Percentiles rank a stretch among this genome's conserved stretches.
Conservation (phyloP, 2,888 invertebrate species). For the Cloeon dipterum region DNA sequence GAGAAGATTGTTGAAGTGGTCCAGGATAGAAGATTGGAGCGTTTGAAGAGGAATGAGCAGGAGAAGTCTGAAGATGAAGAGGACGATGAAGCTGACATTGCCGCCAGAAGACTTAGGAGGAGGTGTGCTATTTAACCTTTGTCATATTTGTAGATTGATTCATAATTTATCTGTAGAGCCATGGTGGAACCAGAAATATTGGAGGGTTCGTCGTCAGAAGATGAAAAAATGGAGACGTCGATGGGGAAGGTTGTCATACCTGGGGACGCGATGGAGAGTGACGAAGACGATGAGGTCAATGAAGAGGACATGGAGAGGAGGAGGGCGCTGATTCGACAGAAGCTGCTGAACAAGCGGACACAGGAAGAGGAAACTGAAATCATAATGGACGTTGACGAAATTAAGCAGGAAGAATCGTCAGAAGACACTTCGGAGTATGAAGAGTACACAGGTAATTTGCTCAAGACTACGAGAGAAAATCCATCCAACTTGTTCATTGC, state of each 20-base stretch:
- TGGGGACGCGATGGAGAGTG: constrained; percentile 20
- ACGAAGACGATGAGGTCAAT: constrained; percentile 40
- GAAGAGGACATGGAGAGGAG: constrained; percentile 71
- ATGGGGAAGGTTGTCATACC: neutral
- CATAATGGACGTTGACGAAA: constrained; percentile 49
- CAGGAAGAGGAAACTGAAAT: constrained; percentile 25
- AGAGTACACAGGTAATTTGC: constrained; percentile 37
- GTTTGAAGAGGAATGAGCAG: constrained; percentile 9
- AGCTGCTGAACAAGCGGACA: constrained; percentile 23
- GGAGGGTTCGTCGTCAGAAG: neutral
- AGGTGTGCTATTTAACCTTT: no score
- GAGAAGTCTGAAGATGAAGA: no score
- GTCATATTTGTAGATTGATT: no score
- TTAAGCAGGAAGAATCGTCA: constrained; percentile 20
- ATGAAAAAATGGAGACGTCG: neutral
- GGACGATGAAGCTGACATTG: no score
- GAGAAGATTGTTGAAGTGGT: no score
- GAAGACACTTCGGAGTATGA: constrained; percentile 61
- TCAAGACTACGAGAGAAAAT: no score
- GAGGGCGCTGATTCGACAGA: constrained; percentile 40
- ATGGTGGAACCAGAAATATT: neutral
- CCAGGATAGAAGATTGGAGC: no score
- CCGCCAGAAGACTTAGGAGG: no score
- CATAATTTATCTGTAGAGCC: no score
- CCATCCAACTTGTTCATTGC: no score